Percentiles rank a stretch among this genome's conserved stretches.
Conservation (phyloP, 1,140 invertebrate species). For the Chironomus tepperi region DNA sequence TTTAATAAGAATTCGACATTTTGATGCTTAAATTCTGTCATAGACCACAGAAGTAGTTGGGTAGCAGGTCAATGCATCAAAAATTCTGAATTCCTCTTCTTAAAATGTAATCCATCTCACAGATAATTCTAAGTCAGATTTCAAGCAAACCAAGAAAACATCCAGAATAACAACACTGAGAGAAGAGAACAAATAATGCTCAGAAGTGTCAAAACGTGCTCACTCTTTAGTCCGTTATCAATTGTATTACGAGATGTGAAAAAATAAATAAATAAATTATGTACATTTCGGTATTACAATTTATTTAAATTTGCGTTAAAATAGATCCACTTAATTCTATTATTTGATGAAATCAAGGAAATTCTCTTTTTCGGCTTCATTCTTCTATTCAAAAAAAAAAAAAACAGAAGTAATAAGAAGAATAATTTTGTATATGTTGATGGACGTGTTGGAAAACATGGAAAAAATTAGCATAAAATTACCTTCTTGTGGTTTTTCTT, state of each 20-base stretch:
- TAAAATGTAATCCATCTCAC: no score
- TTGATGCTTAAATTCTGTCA: no score
- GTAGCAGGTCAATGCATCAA: no score
- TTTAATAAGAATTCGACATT: no score
- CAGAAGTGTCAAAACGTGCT: not conserved
- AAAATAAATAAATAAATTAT: no score
- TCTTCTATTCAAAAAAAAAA: not conserved
- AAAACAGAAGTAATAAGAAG: not conserved
- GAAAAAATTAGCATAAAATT: slow-evolving; percentile 24
- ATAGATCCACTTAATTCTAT: not conserved
- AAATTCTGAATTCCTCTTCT: no score
- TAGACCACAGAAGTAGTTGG: no score
- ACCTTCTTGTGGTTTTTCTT: slow-evolving; percentile 19
- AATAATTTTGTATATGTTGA: not conserved
- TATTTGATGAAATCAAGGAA: not conserved
- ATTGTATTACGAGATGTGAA: not conserved
- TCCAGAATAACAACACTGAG: not conserved
- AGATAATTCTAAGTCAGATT: no score
- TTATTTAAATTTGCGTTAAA: not conserved
- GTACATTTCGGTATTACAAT: no score
- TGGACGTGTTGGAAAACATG: slow-evolving; percentile 23
- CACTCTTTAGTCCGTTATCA: not conserved
- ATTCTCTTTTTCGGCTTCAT: no score
- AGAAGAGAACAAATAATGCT: not conserved
- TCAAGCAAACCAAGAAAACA: no score